These are phyloP conservation scores for Murina feae DNA, from an alignment of 2,113 vertebrate genomes.

Conservation along the genomic window DNA sequence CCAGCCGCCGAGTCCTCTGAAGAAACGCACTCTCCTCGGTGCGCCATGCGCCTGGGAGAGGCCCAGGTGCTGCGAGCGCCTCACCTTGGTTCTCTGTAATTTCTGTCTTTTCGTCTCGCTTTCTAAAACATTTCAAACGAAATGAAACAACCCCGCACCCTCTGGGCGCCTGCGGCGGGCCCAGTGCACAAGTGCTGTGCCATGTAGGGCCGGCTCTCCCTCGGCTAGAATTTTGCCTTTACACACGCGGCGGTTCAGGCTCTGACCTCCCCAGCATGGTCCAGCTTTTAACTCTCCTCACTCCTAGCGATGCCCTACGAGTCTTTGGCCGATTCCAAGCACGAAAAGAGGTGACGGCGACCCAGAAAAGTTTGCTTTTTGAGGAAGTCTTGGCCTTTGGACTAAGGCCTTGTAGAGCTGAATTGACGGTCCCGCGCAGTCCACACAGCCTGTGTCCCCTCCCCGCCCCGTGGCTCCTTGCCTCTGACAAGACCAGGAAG, in stretches of 20 bases:
- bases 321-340: neutral
- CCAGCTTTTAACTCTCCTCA: constrained; percentile 18
- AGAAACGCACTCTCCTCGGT: neutral
- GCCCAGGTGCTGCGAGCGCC: neutral
- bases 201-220: neutral
- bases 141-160: neutral
- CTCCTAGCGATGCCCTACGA: neutral
- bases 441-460: neutral
- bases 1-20: neutral
- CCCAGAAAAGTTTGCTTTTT: constrained; percentile 46
- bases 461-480: neutral
- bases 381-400: neutral
- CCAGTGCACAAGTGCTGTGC: neutral
- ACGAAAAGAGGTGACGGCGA: neutral
- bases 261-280: neutral
- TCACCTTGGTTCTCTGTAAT: neutral
- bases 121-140: constrained; percentile 37
- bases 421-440: neutral
- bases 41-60: neutral
- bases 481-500: neutral
- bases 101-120: neutral
- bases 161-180: neutral
- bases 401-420: neutral
- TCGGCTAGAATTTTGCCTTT: neutral
- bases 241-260: neutral